phyloP scores from a whole-genome alignment of 1,140 invertebrate species.

The Brachionus plicatilis region DNA sequence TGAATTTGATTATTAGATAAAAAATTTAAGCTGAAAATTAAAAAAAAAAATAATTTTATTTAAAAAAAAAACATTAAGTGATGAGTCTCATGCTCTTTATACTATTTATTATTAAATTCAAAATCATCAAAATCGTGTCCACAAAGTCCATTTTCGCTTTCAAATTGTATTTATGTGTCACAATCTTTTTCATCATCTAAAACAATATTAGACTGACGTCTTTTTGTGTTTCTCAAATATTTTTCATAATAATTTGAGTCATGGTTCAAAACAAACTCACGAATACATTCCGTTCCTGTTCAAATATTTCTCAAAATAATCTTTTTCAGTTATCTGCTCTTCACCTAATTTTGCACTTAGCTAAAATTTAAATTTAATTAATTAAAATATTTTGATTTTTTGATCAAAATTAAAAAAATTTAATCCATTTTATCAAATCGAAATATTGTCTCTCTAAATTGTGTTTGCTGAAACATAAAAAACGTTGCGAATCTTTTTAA shows the following conservation, averaged over 20 bases:
- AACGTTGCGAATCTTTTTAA: background rate
- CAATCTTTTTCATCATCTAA: background rate
- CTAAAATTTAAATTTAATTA: background rate
- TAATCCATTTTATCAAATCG: background rate
- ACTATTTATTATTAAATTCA: too few relatives aligned
- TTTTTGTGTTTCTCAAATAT: background rate
- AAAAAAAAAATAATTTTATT: too few relatives aligned
- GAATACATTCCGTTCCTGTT: too few relatives aligned
- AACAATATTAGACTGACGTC: background rate
- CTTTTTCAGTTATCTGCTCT: background rate
- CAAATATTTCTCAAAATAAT: background rate
- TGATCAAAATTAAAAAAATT: background rate
- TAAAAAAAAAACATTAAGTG: too few relatives aligned
- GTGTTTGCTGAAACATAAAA: background rate
- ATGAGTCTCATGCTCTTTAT: too few relatives aligned
- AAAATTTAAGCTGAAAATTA: too few relatives aligned
- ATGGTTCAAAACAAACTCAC: background rate
- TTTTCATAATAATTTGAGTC: background rate
- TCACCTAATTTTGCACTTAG: background rate
- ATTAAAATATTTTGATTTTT: background rate
- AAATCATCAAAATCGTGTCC: too few relatives aligned
- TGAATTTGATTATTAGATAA: too few relatives aligned
- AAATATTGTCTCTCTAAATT: background rate
- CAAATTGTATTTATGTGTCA: background rate
- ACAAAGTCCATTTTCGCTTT: too few relatives aligned